Evolutionary conservation across 2,113 vertebrate species (phyloP).

Genomic region (Engraulis encrasicolus): DNA sequence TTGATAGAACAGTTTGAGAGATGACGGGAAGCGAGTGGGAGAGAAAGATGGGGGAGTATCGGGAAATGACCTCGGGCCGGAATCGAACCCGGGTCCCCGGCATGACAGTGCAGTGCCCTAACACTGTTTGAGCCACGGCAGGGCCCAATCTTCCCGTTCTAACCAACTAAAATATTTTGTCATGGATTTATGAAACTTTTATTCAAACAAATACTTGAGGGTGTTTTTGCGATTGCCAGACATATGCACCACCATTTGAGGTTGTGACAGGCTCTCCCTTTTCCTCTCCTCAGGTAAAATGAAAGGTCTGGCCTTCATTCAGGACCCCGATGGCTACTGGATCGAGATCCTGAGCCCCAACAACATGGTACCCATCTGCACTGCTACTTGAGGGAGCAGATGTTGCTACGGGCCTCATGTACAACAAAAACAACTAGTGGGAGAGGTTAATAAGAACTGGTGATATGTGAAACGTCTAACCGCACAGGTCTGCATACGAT

Average conservation of each 20-base stretch:
- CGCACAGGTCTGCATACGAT: not conserved
- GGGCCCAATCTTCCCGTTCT: no score
- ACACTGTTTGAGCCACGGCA: no score
- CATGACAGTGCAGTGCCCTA: no score
- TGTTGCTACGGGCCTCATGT: not conserved
- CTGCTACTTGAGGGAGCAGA: slow-evolving; percentile 58
- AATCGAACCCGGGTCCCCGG: no score
- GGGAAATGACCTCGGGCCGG: no score
- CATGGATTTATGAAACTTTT: no score
- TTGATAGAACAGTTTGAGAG: no score
- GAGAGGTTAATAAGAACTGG: not conserved
- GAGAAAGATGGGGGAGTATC: no score
- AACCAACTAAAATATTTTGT: no score
- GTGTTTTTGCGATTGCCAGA: not conserved
- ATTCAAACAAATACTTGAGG: no score
- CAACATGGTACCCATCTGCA: slow-evolving; percentile 80
- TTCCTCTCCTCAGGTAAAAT: slow-evolving; percentile 85
- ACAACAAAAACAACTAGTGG: not conserved
- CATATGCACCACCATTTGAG: not conserved
- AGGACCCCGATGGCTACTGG: slow-evolving; percentile 98
- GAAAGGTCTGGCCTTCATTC: slow-evolving; percentile 96
- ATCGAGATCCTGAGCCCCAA: slow-evolving; percentile 97
- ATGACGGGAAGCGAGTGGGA: no score
- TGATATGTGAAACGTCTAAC: not conserved
- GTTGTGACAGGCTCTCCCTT: not conserved